A percentile compares a stretch with the other conserved stretches of the same genome.
These are phyloP conservation scores for Drosophila subquinaria DNA, from an alignment of 2,888 invertebrate genomes.

Conservation along the genomic window DNA sequence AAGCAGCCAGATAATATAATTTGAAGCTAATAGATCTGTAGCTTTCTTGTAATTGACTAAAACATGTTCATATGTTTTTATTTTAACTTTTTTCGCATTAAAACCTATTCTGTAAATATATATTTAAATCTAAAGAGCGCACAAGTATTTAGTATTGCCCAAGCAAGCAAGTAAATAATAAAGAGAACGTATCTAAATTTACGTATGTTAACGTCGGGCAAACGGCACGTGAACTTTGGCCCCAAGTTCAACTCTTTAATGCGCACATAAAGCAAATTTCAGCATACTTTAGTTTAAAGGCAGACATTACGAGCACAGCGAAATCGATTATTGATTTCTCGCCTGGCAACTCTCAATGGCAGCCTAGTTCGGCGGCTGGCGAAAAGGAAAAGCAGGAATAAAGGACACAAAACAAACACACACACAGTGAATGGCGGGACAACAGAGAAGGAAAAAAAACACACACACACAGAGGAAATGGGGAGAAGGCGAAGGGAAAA, in stretches of 20 bases:
- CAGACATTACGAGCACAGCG: slow-evolving; percentile 53
- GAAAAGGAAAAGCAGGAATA: slow-evolving; percentile 49
- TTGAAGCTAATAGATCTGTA: too few species aligned
- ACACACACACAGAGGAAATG: slow-evolving; percentile 14
- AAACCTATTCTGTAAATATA: background rate
- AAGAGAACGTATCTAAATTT: background rate
- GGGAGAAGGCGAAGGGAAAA: slow-evolving; percentile 3
- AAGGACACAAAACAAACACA: slow-evolving; percentile 61
- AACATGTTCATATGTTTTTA: too few species aligned
- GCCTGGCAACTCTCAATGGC: slow-evolving; percentile 36
- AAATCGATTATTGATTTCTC: slow-evolving; percentile 78
- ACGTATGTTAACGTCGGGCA: background rate
- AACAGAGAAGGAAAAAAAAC: slow-evolving; percentile 13
- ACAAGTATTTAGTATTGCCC: background rate
- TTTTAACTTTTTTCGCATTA: too few species aligned
- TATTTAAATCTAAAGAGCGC: background rate
- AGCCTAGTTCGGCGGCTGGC: slow-evolving; percentile 67
- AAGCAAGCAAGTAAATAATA: background rate
- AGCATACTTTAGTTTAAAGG: slow-evolving; percentile 52
- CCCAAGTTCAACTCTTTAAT: slow-evolving; percentile 46
- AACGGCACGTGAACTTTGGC: slow-evolving; percentile 19
- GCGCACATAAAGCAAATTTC: slow-evolving; percentile 48
- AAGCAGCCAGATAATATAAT: too few species aligned
- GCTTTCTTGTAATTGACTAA: too few species aligned
- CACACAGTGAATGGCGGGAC: slow-evolving; percentile 31